A percentile compares a stretch with the other conserved stretches of the same genome.
These are phyloP conservation scores for Stenchaetothrips biformis DNA, from an alignment of 2,888 invertebrate species.

Conservation along the genomic window DNA sequence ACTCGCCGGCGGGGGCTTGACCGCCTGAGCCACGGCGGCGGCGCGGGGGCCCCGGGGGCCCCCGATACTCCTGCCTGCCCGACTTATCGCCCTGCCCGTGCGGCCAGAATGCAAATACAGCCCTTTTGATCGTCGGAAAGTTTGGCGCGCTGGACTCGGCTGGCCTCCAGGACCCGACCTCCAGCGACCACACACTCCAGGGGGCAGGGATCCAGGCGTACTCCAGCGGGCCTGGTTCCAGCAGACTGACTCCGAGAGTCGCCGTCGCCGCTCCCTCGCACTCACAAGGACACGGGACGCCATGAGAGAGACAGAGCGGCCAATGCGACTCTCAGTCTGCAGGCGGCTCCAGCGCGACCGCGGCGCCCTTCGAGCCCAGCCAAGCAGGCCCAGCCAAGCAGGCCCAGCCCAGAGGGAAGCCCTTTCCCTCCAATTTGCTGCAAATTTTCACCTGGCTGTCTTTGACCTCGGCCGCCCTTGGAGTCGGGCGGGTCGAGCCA, in stretches of 20 bases:
- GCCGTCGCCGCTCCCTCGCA: too few relatives aligned
- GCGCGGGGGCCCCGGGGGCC: background rate
- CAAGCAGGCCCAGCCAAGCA: too few relatives aligned
- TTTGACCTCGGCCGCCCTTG: background rate
- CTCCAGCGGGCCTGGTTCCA: too few relatives aligned
- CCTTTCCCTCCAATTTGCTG: background rate
- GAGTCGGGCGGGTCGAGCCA: too few relatives aligned
- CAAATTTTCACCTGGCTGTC: background rate
- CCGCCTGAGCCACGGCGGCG: background rate
- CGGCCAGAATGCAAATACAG: slow-evolving; percentile 1
- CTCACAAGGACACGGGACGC: too few relatives aligned
- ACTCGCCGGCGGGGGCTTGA: background rate
- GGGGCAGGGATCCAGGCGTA: too few relatives aligned
- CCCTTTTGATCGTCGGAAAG: slow-evolving; percentile 9
- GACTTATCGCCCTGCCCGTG: background rate
- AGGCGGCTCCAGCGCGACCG: too few relatives aligned
- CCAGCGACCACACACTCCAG: too few relatives aligned
- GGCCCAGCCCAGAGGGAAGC: background rate
- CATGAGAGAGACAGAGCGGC: too few relatives aligned
- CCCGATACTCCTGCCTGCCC: background rate
- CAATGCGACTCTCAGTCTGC: too few relatives aligned
- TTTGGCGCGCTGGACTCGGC: background rate
- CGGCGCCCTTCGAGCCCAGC: too few relatives aligned
- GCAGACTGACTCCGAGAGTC: too few relatives aligned
- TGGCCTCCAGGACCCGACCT: background rate